These are phyloP conservation scores for Bombus haemorrhoidalis DNA, from an alignment of 1,140 invertebrate species.

Conservation along the genomic window DNA sequence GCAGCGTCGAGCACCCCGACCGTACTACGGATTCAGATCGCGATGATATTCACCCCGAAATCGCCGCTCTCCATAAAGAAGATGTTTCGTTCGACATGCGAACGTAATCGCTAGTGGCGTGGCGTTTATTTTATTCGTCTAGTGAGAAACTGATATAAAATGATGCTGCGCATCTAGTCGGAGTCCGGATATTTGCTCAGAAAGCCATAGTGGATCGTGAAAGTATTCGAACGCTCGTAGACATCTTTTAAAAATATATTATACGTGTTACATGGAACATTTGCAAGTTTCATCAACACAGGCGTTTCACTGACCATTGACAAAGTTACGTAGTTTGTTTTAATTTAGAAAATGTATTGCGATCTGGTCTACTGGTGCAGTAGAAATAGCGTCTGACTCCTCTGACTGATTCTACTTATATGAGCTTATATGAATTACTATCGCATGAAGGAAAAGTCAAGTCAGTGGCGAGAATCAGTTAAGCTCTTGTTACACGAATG, in stretches of 20 bases:
- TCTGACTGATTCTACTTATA: background rate
- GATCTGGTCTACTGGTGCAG: too few relatives aligned
- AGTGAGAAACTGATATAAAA: background rate
- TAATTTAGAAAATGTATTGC: too few relatives aligned
- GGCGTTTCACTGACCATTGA: too few relatives aligned
- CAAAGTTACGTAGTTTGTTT: too few relatives aligned
- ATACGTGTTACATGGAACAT: background rate
- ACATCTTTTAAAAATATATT: background rate
- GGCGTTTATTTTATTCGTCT: background rate
- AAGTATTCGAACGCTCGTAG: background rate
- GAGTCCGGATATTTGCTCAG: background rate
- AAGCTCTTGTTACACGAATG: too few relatives aligned
- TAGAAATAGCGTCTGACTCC: background rate
- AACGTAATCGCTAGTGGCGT: background rate
- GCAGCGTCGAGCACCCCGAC: constrained; percentile 34
- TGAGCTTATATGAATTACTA: too few relatives aligned
- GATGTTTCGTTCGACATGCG: background rate
- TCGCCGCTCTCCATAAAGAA: constrained; percentile 56
- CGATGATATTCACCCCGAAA: constrained; percentile 50
- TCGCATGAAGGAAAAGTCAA: background rate
- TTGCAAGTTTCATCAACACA: background rate
- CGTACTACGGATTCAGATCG: constrained; percentile 35
- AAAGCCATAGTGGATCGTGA: background rate
- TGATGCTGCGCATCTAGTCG: background rate
- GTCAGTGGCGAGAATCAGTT: background rate